Conservation (phyloP, 2,888 invertebrate genomes). For the Acanthoscelides obtectus region DNA sequence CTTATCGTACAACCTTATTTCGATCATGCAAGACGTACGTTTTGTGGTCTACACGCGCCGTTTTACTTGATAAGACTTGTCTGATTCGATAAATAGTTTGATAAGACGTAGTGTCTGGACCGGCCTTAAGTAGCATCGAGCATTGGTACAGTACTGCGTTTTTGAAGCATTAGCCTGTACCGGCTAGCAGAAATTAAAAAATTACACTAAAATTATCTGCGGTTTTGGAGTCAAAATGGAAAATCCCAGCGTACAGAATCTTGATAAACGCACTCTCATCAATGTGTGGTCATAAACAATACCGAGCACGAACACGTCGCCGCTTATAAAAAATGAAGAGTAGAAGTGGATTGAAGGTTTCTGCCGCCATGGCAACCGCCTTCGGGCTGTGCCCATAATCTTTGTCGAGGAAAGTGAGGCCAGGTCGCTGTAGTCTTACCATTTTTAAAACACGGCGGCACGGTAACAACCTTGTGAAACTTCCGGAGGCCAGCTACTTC, state of each 20-base stretch:
- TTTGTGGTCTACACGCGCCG: too few relatives aligned
- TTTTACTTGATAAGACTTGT: too few relatives aligned
- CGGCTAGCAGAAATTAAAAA: too few relatives aligned
- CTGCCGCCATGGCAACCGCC: not conserved
- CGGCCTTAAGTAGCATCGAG: too few relatives aligned
- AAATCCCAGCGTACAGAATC: not conserved
- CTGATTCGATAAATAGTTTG: too few relatives aligned
- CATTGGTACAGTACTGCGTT: too few relatives aligned
- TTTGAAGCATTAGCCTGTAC: too few relatives aligned
- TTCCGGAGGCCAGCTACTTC: conserved; percentile 41
- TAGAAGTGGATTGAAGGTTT: not conserved
- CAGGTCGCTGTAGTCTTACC: not conserved
- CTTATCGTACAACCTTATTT: too few relatives aligned
- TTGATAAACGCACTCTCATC: not conserved
- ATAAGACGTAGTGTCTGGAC: too few relatives aligned
- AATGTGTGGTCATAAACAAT: not conserved
- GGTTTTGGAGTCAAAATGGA: too few relatives aligned
- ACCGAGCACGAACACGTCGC: not conserved
- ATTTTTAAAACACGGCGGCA: not conserved
- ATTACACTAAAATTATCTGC: too few relatives aligned
- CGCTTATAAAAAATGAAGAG: not conserved
- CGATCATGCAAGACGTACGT: too few relatives aligned
- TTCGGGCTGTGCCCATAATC: not conserved
- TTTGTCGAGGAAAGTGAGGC: not conserved
- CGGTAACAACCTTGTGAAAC: conserved; percentile 34